A percentile compares a stretch with the other conserved stretches of the same genome.
phyloP scores from a whole-genome alignment of 2,797 vertebrate species.

The Diceros bicornis region DNA sequence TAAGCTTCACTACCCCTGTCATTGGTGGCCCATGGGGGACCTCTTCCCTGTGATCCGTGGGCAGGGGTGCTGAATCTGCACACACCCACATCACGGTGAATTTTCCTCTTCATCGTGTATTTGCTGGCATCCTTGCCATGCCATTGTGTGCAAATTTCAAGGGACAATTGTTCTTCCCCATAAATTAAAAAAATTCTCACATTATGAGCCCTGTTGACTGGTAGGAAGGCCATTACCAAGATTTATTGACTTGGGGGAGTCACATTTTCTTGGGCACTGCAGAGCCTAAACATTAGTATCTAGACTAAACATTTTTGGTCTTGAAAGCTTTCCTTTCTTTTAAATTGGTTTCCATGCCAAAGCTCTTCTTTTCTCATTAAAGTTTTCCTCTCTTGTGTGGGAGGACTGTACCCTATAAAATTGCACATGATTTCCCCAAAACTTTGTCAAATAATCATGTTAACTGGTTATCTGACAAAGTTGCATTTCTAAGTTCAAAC shows the following conservation, averaged over 20 bases:
- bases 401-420: not conserved
- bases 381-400: not conserved
- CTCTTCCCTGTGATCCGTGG: rapidly evolving
- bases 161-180: not conserved
- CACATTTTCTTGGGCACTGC: constrained; percentile 82
- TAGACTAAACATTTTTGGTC: constrained; percentile 80
- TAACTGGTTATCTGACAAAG: not conserved
- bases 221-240: constrained; percentile 67
- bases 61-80: rapidly evolving
- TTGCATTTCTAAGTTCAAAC: not conserved
- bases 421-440: not conserved
- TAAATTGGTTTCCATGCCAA: not conserved
- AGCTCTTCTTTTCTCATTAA: not conserved
- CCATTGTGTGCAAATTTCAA: not conserved
- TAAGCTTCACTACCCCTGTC: rapidly evolving
- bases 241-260: constrained; percentile 79
- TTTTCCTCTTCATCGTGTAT: too few relatives aligned
- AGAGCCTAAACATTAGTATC: constrained; percentile 75
- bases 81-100: rapidly evolving
- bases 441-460: not conserved
- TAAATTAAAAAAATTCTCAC: not conserved
- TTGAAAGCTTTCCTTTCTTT: constrained; percentile 70
- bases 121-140: too few relatives aligned
- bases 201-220: constrained; percentile 8
- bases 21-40: rapidly evolving